Percentiles rank a stretch among this genome's conserved stretches.
phyloP scores from a whole-genome alignment of 37 sponge, comb jelly and placozoan species.

The Ephydatia muelleri region DNA sequence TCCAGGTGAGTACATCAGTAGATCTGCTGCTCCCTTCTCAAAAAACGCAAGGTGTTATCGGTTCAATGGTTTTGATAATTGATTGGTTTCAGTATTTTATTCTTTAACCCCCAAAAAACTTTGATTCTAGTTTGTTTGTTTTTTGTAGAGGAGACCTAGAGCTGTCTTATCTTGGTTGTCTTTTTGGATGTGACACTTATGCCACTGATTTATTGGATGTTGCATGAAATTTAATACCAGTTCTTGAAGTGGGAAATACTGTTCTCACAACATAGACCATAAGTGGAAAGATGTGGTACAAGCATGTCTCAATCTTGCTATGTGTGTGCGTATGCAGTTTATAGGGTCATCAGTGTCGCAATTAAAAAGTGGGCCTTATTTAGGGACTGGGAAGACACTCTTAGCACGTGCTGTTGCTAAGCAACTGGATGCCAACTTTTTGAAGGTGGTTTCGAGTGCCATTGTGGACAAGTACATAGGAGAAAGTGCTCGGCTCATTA shows the following conservation, averaged over 20 bases:
- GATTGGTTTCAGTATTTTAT: too few species aligned
- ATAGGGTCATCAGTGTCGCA: background rate
- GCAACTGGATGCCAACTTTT: slow-evolving; percentile 97
- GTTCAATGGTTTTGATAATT: background rate
- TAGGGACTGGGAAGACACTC: slow-evolving; percentile 97
- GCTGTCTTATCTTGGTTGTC: too few species aligned
- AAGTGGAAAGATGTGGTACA: too few species aligned
- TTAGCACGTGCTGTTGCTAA: slow-evolving; percentile 96
- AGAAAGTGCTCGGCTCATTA: slow-evolving; percentile 95
- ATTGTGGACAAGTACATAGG: slow-evolving; percentile 99
- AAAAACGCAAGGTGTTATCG: background rate
- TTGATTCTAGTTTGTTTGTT: too few species aligned
- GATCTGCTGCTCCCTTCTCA: background rate
- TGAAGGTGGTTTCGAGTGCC: slow-evolving; percentile 96
- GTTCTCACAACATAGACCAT: too few species aligned
- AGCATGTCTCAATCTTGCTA: background rate
- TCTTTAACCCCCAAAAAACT: too few species aligned
- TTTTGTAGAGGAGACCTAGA: too few species aligned
- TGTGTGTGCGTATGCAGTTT: background rate
- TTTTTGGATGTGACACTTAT: too few species aligned
- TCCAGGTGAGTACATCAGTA: slow-evolving; percentile 59
- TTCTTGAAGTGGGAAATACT: too few species aligned
- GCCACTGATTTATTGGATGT: too few species aligned
- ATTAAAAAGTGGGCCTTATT: background rate
- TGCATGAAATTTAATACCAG: too few species aligned